phyloP scores from a whole-genome alignment of 2,113 vertebrate species.

The Ifrita kowaldi region DNA sequence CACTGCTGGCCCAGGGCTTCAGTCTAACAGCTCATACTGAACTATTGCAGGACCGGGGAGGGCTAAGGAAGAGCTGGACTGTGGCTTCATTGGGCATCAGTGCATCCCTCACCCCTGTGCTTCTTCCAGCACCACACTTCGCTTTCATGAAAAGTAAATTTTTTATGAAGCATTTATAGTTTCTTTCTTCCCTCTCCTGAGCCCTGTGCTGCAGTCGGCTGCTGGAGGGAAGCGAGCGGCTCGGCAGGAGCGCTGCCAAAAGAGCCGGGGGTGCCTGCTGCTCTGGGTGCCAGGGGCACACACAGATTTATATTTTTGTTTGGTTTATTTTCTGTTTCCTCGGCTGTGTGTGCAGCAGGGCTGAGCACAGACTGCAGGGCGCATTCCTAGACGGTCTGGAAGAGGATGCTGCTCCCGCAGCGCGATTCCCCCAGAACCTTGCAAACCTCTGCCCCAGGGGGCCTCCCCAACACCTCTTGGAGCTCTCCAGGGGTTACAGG shows the following conservation, averaged over 20 bases:
- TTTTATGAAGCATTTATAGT: constrained; percentile 32
- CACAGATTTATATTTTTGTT: accelerated
- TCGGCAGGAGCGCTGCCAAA: neutral
- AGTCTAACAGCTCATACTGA: accelerated
- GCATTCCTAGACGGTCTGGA: accelerated
- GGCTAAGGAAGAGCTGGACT: accelerated
- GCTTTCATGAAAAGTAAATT: neutral
- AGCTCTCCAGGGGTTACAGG: accelerated
- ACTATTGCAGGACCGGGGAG: accelerated
- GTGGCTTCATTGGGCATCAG: accelerated
- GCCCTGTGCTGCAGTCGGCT: neutral
- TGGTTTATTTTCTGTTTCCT: neutral
- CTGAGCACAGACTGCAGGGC: neutral
- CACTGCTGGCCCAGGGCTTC: neutral
- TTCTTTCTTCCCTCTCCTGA: neutral
- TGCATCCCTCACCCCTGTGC: neutral
- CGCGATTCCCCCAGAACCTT: accelerated
- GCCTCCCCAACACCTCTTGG: accelerated
- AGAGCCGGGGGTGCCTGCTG: neutral
- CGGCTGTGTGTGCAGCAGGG: accelerated
- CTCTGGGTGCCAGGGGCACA: neutral
- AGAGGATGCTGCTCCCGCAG: too few relatives aligned
- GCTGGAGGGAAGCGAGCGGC: neutral
- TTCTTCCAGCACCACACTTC: neutral
- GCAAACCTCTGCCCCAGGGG: neutral